These are phyloP conservation scores for Spea multiplicata DNA, from an alignment of 2,113 vertebrate genomes.

Conservation along the genomic window DNA sequence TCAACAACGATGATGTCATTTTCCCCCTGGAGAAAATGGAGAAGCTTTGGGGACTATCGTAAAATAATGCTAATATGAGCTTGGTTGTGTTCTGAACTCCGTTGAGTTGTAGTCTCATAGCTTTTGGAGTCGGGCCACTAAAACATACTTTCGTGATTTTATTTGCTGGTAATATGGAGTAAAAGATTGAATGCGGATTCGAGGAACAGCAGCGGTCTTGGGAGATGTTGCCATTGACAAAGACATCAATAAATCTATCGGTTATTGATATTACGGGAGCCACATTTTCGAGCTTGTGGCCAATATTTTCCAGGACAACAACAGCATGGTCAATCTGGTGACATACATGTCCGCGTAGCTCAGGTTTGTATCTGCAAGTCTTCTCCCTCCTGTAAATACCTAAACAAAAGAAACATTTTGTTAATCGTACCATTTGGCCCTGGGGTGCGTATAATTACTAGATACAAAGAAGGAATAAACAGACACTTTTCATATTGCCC, in stretches of 20 bases:
- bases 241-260: conserved; percentile 63
- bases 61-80: conserved; percentile 65
- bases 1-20: conserved; percentile 50
- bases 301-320: conserved; percentile 60
- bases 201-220: conserved; percentile 18
- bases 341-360: conserved; percentile 60
- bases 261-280: conserved; percentile 60
- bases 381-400: conserved; percentile 63
- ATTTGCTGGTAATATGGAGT: conserved; percentile 61
- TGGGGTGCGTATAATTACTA: too few relatives aligned
- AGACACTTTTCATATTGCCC: too few relatives aligned
- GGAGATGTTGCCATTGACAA: conserved; percentile 44
- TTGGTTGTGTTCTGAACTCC: conserved; percentile 57
- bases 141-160: conserved; percentile 66
- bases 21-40: conserved; percentile 55
- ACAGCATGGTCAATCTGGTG: conserved; percentile 59
- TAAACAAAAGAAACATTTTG: neutral
- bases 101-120: conserved; percentile 58
- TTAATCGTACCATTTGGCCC: too few relatives aligned
- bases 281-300: conserved; percentile 15
- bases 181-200: conserved; percentile 47
- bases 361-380: conserved; percentile 60
- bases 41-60: conserved; percentile 60
- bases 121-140: conserved; percentile 53
- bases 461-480: too few relatives aligned